These are phyloP conservation scores for Pteronotus mesoamericanus DNA, from an alignment of 2,797 vertebrate species.

Conservation along the genomic window DNA sequence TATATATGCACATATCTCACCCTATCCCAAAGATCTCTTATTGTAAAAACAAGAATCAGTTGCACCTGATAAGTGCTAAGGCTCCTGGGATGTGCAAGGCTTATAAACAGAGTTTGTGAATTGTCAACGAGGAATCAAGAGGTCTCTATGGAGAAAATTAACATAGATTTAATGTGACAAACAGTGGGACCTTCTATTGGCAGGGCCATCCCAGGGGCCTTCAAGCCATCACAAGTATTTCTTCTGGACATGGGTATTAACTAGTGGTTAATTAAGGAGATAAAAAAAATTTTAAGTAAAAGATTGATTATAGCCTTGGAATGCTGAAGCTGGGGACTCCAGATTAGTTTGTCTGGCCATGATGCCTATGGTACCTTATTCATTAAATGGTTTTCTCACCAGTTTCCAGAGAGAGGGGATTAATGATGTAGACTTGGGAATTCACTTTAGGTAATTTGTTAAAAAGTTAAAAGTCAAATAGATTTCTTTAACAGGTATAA, in stretches of 20 bases:
- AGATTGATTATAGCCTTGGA: neutral
- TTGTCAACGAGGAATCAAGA: constrained; percentile 62
- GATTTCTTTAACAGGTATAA: constrained; percentile 53
- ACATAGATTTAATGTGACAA: constrained; percentile 65
- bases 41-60: constrained; percentile 33
- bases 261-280: constrained; percentile 56
- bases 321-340: constrained; percentile 2
- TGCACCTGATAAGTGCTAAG: constrained; percentile 29
- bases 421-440: constrained; percentile 30
- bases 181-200: constrained; percentile 59
- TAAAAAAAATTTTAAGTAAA: neutral
- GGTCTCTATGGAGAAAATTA: constrained; percentile 69
- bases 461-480: constrained; percentile 67
- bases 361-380: neutral
- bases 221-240: constrained; percentile 41
- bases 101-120: constrained; percentile 53
- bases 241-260: constrained; percentile 58
- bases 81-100: constrained; percentile 34
- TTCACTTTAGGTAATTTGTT: constrained; percentile 56
- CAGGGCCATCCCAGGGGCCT: constrained; percentile 39
- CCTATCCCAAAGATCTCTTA: neutral
- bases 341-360: neutral
- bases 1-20: neutral
- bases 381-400: constrained; percentile 21
- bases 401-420: constrained; percentile 15